Base-by-base conservation (phyloP, 2,888 invertebrate genomes). In the Amiota mariae region DNA sequence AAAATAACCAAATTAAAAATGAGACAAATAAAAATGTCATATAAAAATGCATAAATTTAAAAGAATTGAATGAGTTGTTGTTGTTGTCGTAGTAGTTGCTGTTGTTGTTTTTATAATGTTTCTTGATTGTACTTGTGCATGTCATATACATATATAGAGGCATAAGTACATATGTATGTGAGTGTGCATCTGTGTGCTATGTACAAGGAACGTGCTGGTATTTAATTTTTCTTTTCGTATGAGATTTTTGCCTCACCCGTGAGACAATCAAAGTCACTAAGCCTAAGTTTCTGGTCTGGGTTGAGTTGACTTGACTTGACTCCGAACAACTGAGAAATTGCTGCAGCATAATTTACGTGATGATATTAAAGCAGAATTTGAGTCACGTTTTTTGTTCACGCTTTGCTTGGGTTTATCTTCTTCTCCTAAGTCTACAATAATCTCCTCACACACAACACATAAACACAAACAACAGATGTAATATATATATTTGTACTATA, bases 311-410 rank as follows among this genome's bases (percentile, higher is more conserved):
- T 36, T 36, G 36, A 6, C 36, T 36, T 36, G 36, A 36, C 36
- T 36, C 36, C 36, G 8, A 46, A 75, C 12, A 46, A 75, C 12
- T 59, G 59, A 59, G 59, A 15, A 59, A 12, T 13, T 15, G 20
- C 59, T 20, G 24, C 59, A 18, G 20, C 82, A 83, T 80, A 81
- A 81, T 81, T 83, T 87, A 87, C 87, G 87, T 87, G 87, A 81
- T 80, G 81, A 84, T 87, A 85, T 79, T 79, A 72, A 80, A 83
- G 85, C 85, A 78, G 78, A 84, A 81, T 78, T 74, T 79, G 81
- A 84, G 87, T 87, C 87, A 87, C 88, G 88, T 87, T 88, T 87
- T 68, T 73, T 73, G 73, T 76, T 80, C 77, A 78, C 78, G 82
- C 83, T 78, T 54, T 10, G 18, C 57, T 11, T 20, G 15, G 8